Base-by-base conservation (phyloP, 2,113 vertebrate species). In the Anser brachyrhynchus region DNA sequence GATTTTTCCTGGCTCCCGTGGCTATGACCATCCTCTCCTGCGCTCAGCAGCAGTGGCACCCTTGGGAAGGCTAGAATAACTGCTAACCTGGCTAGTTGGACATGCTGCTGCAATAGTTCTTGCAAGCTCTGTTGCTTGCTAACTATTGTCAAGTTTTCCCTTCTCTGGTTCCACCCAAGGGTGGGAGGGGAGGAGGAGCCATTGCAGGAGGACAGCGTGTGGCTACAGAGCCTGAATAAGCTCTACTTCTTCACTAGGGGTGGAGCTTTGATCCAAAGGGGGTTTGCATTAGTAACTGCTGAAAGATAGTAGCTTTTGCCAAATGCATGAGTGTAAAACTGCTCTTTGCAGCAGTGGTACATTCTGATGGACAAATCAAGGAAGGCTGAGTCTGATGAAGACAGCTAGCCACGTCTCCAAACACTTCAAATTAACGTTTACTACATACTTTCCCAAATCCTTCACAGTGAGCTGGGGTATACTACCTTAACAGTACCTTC, bases 181-280 rank as follows among this genome's bases (percentile, higher is more conserved):
- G 93, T 86, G 58, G 96, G 97, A 97, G 94, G 92, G 92, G 97
- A 97, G 98, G 97, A 97, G 98, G 97, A 95, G 98, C 96, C 95
- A 43, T 65, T 73, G 90, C 83, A 49, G 92, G 96, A 96, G 54
- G 89, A 91, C 97, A 96, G 96, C 93, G 76, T 39, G 96, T 96
- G 93, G 95, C 97, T 97, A 54, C 92, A 64, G 90, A 87, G 95
- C 85, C 93, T 54, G 77, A 89, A 76, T 91, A 96, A 97, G 92
- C 93, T 95, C 93, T 55, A 51, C 96, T 97, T 93, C 84, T 97
- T 81, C 79, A 8, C 90, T 35, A 89, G 94, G 96, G 97, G 95
- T 94, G 97, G 97, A 95, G 97, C 94, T 70, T 69, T 44, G 59
- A 65, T 33, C 91, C 66, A 10, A 73, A 94, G 88, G 44, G 82